Evolutionary conservation across 2,797 vertebrate species (phyloP).

Genomic region (Zenarchopterus dispar): DNA sequence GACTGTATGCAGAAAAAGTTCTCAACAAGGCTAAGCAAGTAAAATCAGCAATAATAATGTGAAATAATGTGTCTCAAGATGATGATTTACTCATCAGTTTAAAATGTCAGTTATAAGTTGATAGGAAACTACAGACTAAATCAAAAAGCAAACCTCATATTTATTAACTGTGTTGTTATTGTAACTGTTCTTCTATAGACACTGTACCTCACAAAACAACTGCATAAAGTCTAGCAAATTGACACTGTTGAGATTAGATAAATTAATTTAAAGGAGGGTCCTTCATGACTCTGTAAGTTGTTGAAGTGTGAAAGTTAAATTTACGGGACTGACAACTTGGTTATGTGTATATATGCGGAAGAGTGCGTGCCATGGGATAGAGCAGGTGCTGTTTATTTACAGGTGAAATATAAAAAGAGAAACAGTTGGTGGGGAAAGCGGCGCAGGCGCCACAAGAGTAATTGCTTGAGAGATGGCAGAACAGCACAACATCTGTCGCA

Average conservation of each 20-base stretch:
- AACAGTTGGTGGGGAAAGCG: conserved; percentile 71
- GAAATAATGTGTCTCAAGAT: conserved; percentile 48
- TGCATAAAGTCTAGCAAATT: conserved; percentile 49
- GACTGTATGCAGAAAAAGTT: conserved; percentile 11
- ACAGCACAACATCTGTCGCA: conserved; percentile 85
- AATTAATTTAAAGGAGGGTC: conserved; percentile 76
- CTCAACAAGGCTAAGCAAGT: conserved; percentile 16
- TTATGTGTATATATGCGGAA: conserved; percentile 30
- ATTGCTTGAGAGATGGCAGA: conserved; percentile 81
- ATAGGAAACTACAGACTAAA: conserved; percentile 19
- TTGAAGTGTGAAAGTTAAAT: conserved; percentile 78
- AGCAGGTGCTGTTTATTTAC: conserved; percentile 79
- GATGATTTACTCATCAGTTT: conserved; percentile 35
- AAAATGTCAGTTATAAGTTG: conserved; percentile 37
- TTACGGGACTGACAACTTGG: conserved; percentile 54
- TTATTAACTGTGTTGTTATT: conserved; percentile 37
- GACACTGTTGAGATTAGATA: conserved; percentile 57
- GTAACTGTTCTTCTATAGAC: conserved; percentile 15
- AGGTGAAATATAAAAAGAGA: conserved; percentile 79
- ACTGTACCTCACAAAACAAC: conserved; percentile 24
- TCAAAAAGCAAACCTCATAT: conserved; percentile 25
- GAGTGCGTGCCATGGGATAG: conserved; percentile 45
- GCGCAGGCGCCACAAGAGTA: conserved; percentile 72
- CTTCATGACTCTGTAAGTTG: conserved; percentile 71
- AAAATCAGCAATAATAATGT: conserved; percentile 38